Evolutionary conservation across 2,888 invertebrate species (phyloP).

Genomic region (Onthophagus sagittarius): DNA sequence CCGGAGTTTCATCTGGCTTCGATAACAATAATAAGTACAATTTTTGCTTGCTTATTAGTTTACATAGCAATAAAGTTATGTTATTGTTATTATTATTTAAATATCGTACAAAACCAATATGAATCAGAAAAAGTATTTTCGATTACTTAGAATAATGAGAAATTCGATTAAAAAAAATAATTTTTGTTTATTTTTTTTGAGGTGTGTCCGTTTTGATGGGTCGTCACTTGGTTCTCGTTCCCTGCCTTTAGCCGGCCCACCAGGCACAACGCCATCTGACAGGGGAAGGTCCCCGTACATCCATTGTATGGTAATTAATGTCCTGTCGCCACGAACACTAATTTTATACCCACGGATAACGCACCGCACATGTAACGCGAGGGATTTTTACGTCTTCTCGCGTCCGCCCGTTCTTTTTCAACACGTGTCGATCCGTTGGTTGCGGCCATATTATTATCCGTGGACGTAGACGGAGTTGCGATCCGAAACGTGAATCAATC

Average conservation of each 20-base stretch:
- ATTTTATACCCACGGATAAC: slow-evolving; percentile 28
- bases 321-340: slow-evolving; percentile 30
- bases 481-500: background rate
- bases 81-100: too few species aligned
- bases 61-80: too few species aligned
- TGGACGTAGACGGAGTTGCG: background rate
- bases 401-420: slow-evolving; percentile 15
- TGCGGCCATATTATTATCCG: background rate
- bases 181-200: slow-evolving; percentile 14
- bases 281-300: slow-evolving; percentile 25
- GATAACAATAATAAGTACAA: too few species aligned
- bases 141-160: background rate
- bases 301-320: slow-evolving; percentile 31
- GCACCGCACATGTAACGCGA: slow-evolving; percentile 21
- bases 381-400: background rate
- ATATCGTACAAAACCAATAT: too few species aligned
- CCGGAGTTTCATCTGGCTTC: too few species aligned
- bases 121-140: background rate
- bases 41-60: too few species aligned
- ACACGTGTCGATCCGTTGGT: slow-evolving; percentile 14
- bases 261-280: slow-evolving; percentile 27
- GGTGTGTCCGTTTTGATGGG: slow-evolving; percentile 32
- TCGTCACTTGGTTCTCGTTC: slow-evolving; percentile 30
- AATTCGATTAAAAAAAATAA: slow-evolving; percentile 8
- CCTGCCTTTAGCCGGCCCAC: slow-evolving; percentile 25